Conservation (phyloP, 2,797 vertebrate genomes). For the Aplochiton taeniatus region DNA sequence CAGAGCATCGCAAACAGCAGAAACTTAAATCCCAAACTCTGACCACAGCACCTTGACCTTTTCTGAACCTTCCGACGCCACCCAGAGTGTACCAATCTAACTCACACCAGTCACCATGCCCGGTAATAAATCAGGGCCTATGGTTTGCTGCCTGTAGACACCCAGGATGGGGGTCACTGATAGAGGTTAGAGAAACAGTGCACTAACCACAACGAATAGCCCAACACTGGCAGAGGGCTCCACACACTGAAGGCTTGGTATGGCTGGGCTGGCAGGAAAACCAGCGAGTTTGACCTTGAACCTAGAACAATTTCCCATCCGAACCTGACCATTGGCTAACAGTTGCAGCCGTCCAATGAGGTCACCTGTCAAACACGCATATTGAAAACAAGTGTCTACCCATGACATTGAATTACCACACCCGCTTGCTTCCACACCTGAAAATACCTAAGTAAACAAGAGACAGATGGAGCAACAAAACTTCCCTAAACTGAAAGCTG, state of each 20-base stretch:
- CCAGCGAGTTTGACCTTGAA: too few species aligned
- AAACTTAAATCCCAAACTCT: slow-evolving; percentile 43
- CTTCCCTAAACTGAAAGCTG: too few species aligned
- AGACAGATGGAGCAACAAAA: too few species aligned
- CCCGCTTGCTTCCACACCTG: too few species aligned
- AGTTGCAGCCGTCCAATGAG: too few species aligned
- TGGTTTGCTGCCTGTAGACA: slow-evolving; percentile 32
- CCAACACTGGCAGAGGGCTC: background rate
- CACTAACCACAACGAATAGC: slow-evolving; percentile 5
- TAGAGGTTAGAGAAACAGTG: slow-evolving; percentile 35
- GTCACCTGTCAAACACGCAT: too few species aligned
- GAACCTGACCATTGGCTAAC: too few species aligned
- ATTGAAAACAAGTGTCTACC: too few species aligned
- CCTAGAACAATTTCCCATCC: too few species aligned
- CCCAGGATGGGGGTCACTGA: slow-evolving; percentile 38
- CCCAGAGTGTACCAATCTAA: slow-evolving; percentile 41
- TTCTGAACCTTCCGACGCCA: slow-evolving; percentile 37
- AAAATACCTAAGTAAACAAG: too few species aligned
- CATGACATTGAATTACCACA: too few species aligned
- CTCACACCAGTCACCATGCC: slow-evolving; percentile 38
- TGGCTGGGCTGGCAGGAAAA: too few species aligned
- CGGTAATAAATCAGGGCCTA: slow-evolving; percentile 51
- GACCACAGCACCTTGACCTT: slow-evolving; percentile 11
- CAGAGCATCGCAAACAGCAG: slow-evolving; percentile 50
- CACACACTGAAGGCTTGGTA: background rate